These are phyloP conservation scores for Drosophila ananassae DNA, from an alignment of 1,140 invertebrate species.

Conservation along the genomic window DNA sequence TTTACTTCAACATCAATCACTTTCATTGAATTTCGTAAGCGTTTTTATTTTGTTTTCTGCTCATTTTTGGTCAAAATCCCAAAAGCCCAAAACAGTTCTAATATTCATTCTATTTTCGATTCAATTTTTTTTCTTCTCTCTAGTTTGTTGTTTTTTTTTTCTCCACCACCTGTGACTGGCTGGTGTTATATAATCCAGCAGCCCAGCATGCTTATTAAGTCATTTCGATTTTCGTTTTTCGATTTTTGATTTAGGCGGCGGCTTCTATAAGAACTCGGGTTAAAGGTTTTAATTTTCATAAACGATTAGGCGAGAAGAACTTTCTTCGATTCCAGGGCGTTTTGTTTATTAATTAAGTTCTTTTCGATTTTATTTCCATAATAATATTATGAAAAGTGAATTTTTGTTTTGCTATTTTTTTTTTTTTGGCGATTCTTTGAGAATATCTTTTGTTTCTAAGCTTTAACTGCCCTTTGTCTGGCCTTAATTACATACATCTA, in stretches of 20 bases:
- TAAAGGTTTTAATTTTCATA: conserved; percentile 59
- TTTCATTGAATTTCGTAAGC: conserved; percentile 79
- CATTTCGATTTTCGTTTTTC: conserved; percentile 66
- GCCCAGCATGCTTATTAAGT: conserved; percentile 68
- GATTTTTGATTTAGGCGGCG: conserved; percentile 44
- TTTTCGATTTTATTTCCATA: conserved; percentile 37
- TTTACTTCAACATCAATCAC: conserved; percentile 74
- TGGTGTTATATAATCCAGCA: conserved; percentile 61
- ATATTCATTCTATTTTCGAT: conserved; percentile 20
- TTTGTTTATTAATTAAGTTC: conserved; percentile 37
- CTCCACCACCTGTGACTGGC: conserved; percentile 12
- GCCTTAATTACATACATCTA: conserved; percentile 45
- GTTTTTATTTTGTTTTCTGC: conserved; percentile 27
- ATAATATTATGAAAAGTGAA: conserved; percentile 36
- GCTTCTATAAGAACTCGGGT: conserved; percentile 8
- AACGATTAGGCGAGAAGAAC: conserved; percentile 45
- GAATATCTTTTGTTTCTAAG: conserved; percentile 63
- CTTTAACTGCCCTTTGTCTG: conserved; percentile 75
- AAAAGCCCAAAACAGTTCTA: conserved; percentile 15
- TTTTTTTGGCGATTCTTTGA: conserved; percentile 28
- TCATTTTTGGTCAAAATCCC: conserved; percentile 4
- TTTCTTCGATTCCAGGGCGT: conserved; percentile 32
- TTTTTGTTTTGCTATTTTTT: conserved; percentile 17
- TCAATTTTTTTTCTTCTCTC: conserved; percentile 5
- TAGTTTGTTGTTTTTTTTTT: conserved; percentile 12